Evolutionary conservation across 2,797 vertebrate species (phyloP), one percentile per base, ranked within the genome.

Genomic region (Pangasius mekongensis): DNA sequence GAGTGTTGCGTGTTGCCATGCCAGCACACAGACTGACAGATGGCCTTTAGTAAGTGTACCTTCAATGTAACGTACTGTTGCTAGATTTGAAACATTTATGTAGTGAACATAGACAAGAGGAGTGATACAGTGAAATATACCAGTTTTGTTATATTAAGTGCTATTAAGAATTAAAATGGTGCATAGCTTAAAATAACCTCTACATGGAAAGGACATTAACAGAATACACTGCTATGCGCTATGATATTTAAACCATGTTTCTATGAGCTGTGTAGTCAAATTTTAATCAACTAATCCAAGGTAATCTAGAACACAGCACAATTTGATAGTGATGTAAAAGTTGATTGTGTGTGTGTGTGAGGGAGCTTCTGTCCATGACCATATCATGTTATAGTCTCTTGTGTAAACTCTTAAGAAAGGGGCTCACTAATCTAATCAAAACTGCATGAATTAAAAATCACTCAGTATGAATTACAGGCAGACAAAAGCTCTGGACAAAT

Each of bases 391-490:
- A 67, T 88, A 64, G 47, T 58, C 77, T 81, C 77, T 81, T 81
- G 86, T 56, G 78, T 43, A 71, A 62, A 62, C 87, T 84, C 82
- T 67, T 84, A 58, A 56, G 60, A 84, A 77, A 67, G 47, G 16
- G 49, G 24, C 24, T 84, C 16, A 64, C 60, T 88, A 84, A 88
- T 88, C 71, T 67, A 78, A 78, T 88, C 82, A 84, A 85, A 88
- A 67, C 80, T 84, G 83, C 87, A 88, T 88, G 73, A 88, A 88
- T 88, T 78, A 88, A 84, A 88, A 84, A 88, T 84, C 60, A 81
- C 39, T 67, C 78, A 71, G 86, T 60, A 73, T 83, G 86, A 83
- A 62, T 74, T 87, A 83, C 86, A 83, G 54, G 73, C 86, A 82
- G 47, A 54, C 49, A 85, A 27, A 43, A 20, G 52, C 33, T 20